Base-by-base conservation (phyloP, 2,797 vertebrate genomes). In the Delichon dasypus region DNA sequence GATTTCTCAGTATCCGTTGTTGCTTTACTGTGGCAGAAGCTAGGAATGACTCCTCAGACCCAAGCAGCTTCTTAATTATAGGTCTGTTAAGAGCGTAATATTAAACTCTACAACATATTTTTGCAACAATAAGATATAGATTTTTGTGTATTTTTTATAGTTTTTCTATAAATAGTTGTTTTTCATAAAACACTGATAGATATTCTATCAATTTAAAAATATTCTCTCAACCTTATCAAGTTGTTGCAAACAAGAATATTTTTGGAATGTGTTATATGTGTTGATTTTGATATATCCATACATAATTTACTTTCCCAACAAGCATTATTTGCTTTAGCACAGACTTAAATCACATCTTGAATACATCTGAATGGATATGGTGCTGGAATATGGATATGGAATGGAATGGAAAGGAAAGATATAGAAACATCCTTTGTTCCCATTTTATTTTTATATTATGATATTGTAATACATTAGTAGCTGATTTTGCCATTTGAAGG, bases 1-100 rank as follows among this genome's bases (percentile, higher is more conserved):
- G 29, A 70, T 67, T 86, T 92, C 44, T 96, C 32, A 53, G 6
- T 78, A 88, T 87, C 72, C 77, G 22, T 80, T 91, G 51, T 84
- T 95, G 13, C 36, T 95, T 96, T 97, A 91, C 89, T 95, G 51
- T 94, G 84, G 25, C 6, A 94, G 81, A 95, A 95, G 32, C 20
- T 51, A 70, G 72, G 40, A 90, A 78, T 88, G 91, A 87, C 58
- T 92, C 90, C 72, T 77, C 20, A 85, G 47, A 42, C 62, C 57
- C 66, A 19, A 94, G 32, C 26, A 94, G 7, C 15, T 68, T 95
- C 47, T 93, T 89, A 90, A 81, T 93, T 85, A 83, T 83, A 92
- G n/a, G 70, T 90, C 60, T 81, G 60, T 97, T 97, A 97, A 88
- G 22, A 51, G 61, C 47, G 23, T 88, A 83, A 93, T 87, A 30